Base-by-base conservation (phyloP, 2,797 vertebrate genomes). In the Amphiprion clarkii region DNA sequence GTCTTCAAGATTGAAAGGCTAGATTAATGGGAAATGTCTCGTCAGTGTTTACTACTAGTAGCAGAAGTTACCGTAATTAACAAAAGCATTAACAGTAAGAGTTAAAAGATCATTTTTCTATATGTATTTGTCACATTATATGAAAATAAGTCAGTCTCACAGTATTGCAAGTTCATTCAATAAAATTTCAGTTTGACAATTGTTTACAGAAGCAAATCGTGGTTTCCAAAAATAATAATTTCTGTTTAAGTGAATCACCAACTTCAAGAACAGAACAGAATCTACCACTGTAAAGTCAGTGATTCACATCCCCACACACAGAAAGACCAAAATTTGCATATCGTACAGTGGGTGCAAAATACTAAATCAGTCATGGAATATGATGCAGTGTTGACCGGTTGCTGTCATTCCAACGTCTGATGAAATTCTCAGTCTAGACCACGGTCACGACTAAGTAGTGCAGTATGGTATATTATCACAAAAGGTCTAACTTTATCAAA, bases 221-320 rank as follows among this genome's bases (percentile, higher is more conserved):
- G 71, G 42, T 53, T 62, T 64, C 69, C 75, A 71, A 55, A 69
- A 74, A 71, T 76, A 77, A 69, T 52, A 23, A 61, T 56, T 40
- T 29, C 46, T 17, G 39, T 4, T 52, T 39, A 65, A 62, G 29
- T 78, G 82, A 85, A 63, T 76, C 77, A 76, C 25, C 44, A 21
- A 71, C 65, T 77, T 29, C 58, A 65, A 67, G 39, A 68, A 33
- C 11, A 59, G 55, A 58, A 62, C 5, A 48, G 25, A 81, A 51
- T 75, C 53, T 61, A 74, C 54, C 64, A 27, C 65, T 29, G 72
- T 64, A 54, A 56, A 73, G 53, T 23, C 64, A 67, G 66, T 78
- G 84, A 83, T 72, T 79, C 75, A 79, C 61, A 55, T 13, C 25
- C 49, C 25, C 53, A 68, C 76, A 39, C 62, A 62, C 44, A 70